A percentile compares a stretch with the other conserved stretches of the same genome.
Evolutionary conservation across 2,888 invertebrate species (phyloP).

Genomic region (Julus scandinavius): DNA sequence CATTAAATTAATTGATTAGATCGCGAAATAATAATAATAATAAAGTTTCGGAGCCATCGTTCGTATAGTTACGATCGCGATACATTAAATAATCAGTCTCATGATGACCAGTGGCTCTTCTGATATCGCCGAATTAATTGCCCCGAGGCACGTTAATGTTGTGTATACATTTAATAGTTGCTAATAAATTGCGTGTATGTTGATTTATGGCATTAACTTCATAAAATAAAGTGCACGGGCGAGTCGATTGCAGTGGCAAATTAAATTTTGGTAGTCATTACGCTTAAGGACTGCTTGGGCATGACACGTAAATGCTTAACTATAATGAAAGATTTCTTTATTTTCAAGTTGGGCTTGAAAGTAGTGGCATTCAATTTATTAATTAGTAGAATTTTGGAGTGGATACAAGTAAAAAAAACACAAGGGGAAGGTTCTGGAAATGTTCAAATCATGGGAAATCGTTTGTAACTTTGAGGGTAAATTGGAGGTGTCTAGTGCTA

Average conservation of each 20-base stretch:
- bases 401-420: too few relatives aligned
- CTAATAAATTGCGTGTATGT: background rate
- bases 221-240: background rate
- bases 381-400: too few relatives aligned
- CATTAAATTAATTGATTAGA: constrained; percentile 6
- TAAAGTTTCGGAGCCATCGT: background rate
- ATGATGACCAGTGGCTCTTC: constrained; percentile 25
- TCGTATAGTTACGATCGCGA: background rate
- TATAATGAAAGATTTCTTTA: too few relatives aligned
- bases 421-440: too few relatives aligned
- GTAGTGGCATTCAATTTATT: too few relatives aligned
- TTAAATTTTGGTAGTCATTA: background rate
- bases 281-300: too few relatives aligned
- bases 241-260: background rate
- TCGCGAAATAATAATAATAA: background rate
- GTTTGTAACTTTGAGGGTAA: too few relatives aligned
- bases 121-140: constrained; percentile 22
- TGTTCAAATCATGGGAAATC: too few relatives aligned
- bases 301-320: too few relatives aligned
- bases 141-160: constrained; percentile 24
- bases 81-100: constrained; percentile 5
- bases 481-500: too few relatives aligned
- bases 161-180: background rate
- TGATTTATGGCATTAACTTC: constrained; percentile 9
- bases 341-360: too few relatives aligned